Evolutionary conservation across 2,113 vertebrate species (phyloP).

Genomic region (Actenoides hombroni): DNA sequence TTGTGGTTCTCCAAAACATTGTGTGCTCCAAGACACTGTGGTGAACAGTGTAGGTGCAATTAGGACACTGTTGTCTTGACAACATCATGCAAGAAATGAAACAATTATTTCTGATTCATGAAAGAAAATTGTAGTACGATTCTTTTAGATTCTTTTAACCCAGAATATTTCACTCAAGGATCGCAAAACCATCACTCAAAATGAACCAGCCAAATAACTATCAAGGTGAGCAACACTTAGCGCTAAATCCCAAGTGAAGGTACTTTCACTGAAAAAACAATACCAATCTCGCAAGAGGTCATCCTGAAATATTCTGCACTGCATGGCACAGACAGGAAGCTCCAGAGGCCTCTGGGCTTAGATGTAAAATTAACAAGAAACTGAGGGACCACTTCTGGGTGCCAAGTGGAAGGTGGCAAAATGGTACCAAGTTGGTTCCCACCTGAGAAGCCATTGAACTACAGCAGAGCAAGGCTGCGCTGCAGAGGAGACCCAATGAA

Average conservation of each 20-base stretch:
- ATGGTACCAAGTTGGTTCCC: rapidly evolving
- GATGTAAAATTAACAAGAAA: neutral
- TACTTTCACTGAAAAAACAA: neutral
- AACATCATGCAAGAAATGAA: neutral
- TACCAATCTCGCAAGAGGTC: neutral
- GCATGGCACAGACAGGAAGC: rapidly evolving
- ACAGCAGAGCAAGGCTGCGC: neutral
- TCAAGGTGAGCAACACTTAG: neutral
- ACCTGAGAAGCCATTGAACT: neutral
- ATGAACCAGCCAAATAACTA: neutral
- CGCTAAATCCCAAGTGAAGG: neutral
- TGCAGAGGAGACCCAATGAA: neutral
- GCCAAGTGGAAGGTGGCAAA: neutral
- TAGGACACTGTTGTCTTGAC: neutral
- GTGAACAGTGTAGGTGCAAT: neutral
- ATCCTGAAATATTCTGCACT: neutral
- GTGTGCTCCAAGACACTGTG: neutral
- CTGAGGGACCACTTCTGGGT: neutral
- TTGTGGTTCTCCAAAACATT: neutral
- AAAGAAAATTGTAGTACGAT: neutral
- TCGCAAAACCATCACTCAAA: neutral
- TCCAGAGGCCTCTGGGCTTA: neutral
- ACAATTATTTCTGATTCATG: neutral
- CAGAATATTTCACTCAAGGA: neutral
- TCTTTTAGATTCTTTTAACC: neutral